Percentiles rank a stretch among this genome's conserved stretches.
Conservation (phyloP, 2,797 vertebrate species). For the Ficedula albicollis region DNA sequence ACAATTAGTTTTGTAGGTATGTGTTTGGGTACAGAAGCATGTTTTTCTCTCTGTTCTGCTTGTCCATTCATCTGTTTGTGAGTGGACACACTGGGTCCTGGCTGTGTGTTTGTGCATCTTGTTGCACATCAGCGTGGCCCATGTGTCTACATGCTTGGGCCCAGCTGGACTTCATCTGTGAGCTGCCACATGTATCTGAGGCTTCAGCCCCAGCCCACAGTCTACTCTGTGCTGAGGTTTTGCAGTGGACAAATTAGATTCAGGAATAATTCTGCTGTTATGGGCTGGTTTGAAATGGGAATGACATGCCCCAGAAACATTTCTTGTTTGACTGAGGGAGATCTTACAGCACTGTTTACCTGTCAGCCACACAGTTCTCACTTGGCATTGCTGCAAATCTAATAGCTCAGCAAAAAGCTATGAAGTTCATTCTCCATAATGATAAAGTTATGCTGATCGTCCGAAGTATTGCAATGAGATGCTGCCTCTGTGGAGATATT, state of each 20-base stretch:
- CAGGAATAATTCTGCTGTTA: not conserved
- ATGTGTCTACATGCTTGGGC: not conserved
- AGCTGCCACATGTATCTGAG: not conserved
- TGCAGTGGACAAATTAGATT: not conserved
- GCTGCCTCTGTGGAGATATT: not conserved
- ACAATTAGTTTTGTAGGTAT: not conserved
- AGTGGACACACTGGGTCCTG: not conserved
- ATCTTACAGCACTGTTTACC: not conserved
- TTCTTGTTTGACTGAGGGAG: not conserved
- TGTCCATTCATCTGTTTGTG: not conserved
- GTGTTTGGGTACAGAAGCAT: not conserved
- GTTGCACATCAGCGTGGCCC: fast-evolving
- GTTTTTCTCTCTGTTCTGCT: not conserved
- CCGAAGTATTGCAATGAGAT: not conserved
- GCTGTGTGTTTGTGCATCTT: not conserved
- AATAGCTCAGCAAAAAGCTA: not conserved
- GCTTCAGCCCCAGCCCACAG: not conserved
- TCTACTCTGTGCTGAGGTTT: not conserved
- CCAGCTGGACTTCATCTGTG: not conserved
- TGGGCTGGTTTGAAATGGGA: not conserved
- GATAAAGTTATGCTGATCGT: not conserved
- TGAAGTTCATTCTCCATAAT: not conserved
- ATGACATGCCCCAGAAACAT: not conserved
- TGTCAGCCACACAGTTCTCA: not conserved
- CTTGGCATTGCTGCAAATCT: not conserved